These are phyloP conservation scores for Crotalus helleri DNA, from an alignment of 2,113 vertebrate genomes.

Conservation along the genomic window DNA sequence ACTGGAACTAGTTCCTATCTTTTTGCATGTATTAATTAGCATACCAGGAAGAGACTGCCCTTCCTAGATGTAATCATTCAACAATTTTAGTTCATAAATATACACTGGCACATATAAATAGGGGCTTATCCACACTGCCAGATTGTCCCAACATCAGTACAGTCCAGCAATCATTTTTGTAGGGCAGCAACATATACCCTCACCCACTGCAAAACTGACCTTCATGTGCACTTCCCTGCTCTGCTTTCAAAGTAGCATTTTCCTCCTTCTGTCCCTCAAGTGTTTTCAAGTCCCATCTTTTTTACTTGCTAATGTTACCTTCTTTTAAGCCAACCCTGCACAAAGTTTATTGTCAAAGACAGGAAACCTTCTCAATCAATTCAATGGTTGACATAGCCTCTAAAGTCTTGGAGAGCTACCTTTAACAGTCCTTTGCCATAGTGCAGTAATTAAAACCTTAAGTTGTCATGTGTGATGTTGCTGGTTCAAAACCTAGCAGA, in stretches of 20 bases:
- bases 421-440: neutral
- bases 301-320: neutral
- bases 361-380: neutral
- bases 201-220: neutral
- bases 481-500: neutral
- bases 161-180: neutral
- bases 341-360: neutral
- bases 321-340: neutral
- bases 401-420: neutral
- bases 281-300: neutral
- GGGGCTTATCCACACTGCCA: neutral
- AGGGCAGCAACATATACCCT: neutral
- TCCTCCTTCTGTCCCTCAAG: neutral
- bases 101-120: neutral
- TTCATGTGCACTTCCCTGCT: neutral
- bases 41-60: neutral
- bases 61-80: neutral
- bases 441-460: neutral
- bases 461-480: neutral
- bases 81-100: neutral
- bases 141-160: neutral
- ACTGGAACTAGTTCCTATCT: neutral
- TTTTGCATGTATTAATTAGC: neutral
- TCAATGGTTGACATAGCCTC: neutral
- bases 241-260: neutral